Evolutionary conservation across 2,888 invertebrate genomes (phyloP).

Genomic region (Gastrophysa polygoni): DNA sequence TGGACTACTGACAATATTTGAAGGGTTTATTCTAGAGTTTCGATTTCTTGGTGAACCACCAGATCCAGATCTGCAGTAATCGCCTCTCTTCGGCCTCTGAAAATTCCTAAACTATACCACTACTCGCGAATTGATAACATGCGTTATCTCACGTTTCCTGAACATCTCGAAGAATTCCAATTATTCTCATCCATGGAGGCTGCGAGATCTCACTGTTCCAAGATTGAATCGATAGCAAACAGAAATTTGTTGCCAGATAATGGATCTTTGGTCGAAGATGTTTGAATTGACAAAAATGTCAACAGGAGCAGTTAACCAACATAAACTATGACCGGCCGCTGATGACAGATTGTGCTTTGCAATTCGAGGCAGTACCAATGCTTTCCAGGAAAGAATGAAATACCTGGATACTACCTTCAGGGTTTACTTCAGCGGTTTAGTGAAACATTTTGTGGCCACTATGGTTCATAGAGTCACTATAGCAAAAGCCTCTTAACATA

Average conservation of each 20-base stretch:
- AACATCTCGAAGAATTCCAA: constrained; percentile 25
- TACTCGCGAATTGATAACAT: not conserved
- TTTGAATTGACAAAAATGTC: constrained; percentile 33
- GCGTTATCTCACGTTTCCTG: constrained; percentile 23
- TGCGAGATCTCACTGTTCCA: not conserved
- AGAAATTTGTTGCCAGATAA: constrained; percentile 22
- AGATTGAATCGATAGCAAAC: constrained; percentile 3
- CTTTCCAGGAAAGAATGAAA: too few species aligned
- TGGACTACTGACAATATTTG: constrained; percentile 31
- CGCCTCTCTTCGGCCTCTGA: constrained; percentile 32
- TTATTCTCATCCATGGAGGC: constrained; percentile 33
- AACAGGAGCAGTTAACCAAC: constrained; percentile 3
- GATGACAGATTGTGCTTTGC: too few species aligned
- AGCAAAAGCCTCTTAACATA: too few species aligned
- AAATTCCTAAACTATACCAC: not conserved
- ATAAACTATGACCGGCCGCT: too few species aligned
- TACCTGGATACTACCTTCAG: too few species aligned
- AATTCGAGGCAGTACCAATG: too few species aligned
- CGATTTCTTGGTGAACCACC: constrained; percentile 28
- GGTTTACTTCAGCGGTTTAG: too few species aligned
- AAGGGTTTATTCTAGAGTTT: constrained; percentile 26
- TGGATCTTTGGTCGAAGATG: constrained; percentile 24
- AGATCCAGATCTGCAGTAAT: constrained; percentile 23
- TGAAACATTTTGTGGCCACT: too few species aligned
- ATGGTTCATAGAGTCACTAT: too few species aligned